Conservation (phyloP, 2,797 vertebrate genomes). For the Limosa lapponica region DNA sequence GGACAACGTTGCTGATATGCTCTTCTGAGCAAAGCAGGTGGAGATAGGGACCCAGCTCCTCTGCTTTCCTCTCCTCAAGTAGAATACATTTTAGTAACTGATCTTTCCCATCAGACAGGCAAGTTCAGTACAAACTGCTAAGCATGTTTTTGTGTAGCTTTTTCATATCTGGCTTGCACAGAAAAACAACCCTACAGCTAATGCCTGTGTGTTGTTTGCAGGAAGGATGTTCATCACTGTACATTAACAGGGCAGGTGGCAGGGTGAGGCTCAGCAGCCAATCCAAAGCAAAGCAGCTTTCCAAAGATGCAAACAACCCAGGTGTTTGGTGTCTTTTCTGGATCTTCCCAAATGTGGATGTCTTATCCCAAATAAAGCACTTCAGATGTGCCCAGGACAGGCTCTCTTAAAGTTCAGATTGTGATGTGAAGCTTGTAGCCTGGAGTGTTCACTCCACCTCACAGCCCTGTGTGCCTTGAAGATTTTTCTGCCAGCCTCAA, state of each 20-base stretch:
- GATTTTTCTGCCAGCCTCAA: neutral
- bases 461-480: neutral
- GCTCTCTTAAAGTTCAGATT: neutral
- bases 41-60: neutral
- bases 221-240: neutral
- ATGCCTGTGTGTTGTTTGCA: neutral
- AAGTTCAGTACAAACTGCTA: neutral
- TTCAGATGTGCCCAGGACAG: neutral
- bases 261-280: neutral
- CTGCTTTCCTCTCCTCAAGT: neutral
- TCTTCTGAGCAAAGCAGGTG: neutral
- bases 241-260: neutral
- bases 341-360: neutral
- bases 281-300: neutral
- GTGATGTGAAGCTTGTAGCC: accelerated
- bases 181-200: neutral
- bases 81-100: neutral
- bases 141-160: accelerated
- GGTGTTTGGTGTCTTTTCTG: neutral
- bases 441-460: neutral
- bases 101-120: neutral
- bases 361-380: neutral
- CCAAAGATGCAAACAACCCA: neutral
- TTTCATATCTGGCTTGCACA: neutral
- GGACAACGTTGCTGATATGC: accelerated